phyloP scores from a whole-genome alignment of 2,113 vertebrate genomes.

The Catharus minimus region DNA sequence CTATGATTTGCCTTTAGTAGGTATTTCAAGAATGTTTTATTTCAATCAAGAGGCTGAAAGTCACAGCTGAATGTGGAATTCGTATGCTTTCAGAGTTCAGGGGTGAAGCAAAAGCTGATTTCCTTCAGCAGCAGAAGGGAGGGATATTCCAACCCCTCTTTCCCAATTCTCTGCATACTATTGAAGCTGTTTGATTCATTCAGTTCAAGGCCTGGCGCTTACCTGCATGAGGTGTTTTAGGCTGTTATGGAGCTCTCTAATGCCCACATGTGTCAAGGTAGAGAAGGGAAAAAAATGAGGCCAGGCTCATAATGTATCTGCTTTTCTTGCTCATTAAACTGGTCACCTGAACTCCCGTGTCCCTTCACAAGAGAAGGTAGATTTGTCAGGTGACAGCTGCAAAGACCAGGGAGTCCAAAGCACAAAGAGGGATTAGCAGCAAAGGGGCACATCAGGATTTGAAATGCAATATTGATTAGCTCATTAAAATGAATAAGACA shows the following conservation, averaged over 20 bases:
- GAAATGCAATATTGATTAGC: constrained; percentile 42
- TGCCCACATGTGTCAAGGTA: rapidly evolving
- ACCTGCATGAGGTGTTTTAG: neutral
- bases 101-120: neutral
- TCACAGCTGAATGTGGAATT: neutral
- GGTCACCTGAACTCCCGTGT: neutral
- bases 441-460: neutral
- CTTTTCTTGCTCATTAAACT: neutral
- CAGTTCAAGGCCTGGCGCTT: neutral
- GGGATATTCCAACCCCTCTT: neutral
- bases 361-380: neutral
- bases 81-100: neutral
- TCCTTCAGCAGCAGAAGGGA: neutral
- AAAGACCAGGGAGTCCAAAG: neutral
- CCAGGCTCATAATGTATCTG: neutral
- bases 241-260: neutral
- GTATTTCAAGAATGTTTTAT: constrained; percentile 21
- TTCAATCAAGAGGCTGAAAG: neutral
- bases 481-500: constrained; percentile 49
- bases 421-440: neutral
- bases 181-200: neutral
- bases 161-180: rapidly evolving
- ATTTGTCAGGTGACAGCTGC: neutral
- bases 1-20: neutral
- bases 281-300: neutral